Base-by-base conservation (phyloP, 2,797 vertebrate species). In the Acropternis orthonyx region DNA sequence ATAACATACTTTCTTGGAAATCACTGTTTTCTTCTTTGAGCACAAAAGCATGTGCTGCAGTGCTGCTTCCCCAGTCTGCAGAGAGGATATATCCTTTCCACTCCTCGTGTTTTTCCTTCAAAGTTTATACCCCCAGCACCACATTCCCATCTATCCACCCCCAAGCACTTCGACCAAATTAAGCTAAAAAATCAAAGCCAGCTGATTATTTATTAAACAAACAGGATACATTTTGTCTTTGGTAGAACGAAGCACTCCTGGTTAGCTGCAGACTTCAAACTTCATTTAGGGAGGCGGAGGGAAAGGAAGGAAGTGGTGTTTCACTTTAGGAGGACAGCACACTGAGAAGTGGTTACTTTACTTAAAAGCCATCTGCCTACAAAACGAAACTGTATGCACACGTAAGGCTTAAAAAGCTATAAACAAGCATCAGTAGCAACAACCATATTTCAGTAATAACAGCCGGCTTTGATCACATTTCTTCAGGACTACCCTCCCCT, bases 161-260 rank as follows among this genome's bases (percentile, higher is more conserved):
- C 66, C 89, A 94, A 93, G 85, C 85, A 79, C 80, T 88, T 51
- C 59, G 83, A 88, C 63, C 67, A 95, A 92, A 87, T 93, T 77
- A 93, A 77, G 67, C 59, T 49, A 85, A 85, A 94, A 92, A 88
- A 95, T 88, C 82, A 90, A 96, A 97, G 83, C 71, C 94, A 95
- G 49, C 34, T 76, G 80, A 93, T 96, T 94, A 93, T 94, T 93
- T 94, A 92, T 90, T 92, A 97, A 94, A 88, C 77, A 92, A 94
- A 92, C 44, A 92, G 74, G 92, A 95, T 83, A 84, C 74, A 91
- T 95, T 93, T 92, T 86, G 85, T 73, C 73, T 96, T 78, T 59
- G 62, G 89, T 93, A 69, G 80, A 86, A 62, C 59, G 3, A 1
- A 95, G 36, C 36, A 55, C 69, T 88, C 59, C 58, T 72, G 22